A percentile compares a stretch with the other conserved stretches of the same genome.
These are phyloP conservation scores for Pollimyrus isidori DNA, from an alignment of 2,113 vertebrate genomes.

Conservation along the genomic window DNA sequence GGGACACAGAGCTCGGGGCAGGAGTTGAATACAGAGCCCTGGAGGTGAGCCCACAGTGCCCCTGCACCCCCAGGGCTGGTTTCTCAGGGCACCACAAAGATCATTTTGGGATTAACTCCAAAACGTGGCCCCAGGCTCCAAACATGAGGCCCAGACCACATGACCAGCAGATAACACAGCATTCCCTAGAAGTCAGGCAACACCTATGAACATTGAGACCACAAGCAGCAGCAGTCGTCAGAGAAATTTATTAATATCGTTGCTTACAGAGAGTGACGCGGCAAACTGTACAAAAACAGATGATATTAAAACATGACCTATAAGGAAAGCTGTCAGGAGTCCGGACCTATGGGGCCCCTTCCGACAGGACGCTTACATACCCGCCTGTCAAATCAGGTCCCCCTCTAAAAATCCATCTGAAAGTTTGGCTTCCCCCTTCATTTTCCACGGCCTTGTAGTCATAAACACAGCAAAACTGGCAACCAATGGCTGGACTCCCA, in stretches of 20 bases:
- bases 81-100: not conserved
- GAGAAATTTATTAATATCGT: constrained; percentile 1
- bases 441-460: not conserved
- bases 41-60: not conserved
- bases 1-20: not conserved
- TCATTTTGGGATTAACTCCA: not conserved
- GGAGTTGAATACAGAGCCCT: not conserved
- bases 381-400: not conserved
- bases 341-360: not conserved
- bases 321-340: not conserved
- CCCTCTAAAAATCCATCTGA: not conserved
- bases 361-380: not conserved
- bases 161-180: no score
- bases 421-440: not conserved
- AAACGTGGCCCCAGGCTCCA: not conserved
- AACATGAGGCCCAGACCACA: not conserved
- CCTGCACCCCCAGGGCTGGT: not conserved
- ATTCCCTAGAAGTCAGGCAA: not conserved
- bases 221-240: not conserved
- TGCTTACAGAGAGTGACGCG: not conserved
- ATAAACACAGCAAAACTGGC: not conserved
- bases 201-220: not conserved
- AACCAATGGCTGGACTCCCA: not conserved
- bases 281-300: not conserved
- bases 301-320: not conserved